Percentiles rank a stretch among this genome's conserved stretches.
These are phyloP conservation scores for Xerus inauris DNA, from an alignment of 2,113 vertebrate genomes.

Conservation along the genomic window DNA sequence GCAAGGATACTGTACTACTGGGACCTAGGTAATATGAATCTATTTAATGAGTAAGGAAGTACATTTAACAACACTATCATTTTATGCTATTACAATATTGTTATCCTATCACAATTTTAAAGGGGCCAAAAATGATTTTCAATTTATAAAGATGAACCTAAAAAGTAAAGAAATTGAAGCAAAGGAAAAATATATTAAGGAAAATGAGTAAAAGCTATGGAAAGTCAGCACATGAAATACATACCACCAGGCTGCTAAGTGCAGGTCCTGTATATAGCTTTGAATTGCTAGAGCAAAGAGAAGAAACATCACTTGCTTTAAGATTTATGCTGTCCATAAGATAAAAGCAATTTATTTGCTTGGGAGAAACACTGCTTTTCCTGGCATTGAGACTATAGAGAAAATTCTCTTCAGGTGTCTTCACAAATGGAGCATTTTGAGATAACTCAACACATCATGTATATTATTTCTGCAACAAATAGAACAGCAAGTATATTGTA, in stretches of 20 bases:
- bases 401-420: not conserved
- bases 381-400: not conserved
- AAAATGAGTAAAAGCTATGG: not conserved
- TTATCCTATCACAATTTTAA: not conserved
- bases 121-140: not conserved
- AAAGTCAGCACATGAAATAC: not conserved
- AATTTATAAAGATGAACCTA: not conserved
- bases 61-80: not conserved
- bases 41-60: not conserved
- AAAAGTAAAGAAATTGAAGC: not conserved
- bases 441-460: not conserved
- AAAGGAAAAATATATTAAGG: not conserved
- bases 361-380: not conserved
- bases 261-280: not conserved
- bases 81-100: not conserved
- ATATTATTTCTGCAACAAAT: not conserved
- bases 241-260: not conserved
- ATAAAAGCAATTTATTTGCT: not conserved
- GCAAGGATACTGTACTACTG: not conserved
- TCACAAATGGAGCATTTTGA: not conserved
- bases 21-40: not conserved
- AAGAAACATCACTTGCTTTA: not conserved
- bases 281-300: not conserved
- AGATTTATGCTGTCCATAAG: not conserved
- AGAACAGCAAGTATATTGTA: not conserved